Base-by-base conservation (phyloP, 2,113 vertebrate species). In the Tursiops truncatus region DNA sequence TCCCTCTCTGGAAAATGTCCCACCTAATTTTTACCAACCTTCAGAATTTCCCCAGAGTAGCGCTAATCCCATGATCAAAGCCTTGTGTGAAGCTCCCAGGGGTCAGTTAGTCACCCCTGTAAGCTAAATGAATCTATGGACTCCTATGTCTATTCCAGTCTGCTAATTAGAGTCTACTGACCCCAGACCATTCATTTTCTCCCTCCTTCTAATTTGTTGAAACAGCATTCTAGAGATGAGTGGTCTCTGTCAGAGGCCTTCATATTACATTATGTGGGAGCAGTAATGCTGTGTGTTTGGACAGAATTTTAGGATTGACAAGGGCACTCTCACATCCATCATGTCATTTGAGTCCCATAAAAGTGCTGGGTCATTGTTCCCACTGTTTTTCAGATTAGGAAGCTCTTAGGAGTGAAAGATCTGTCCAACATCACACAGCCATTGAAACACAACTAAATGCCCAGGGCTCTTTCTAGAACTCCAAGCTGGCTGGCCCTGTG, bases 181-280 rank as follows among this genome's bases (percentile, higher is more conserved):
- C 77, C 82, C 65, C 71, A 83, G 82, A 65, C 8, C 77, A 95
- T 94, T 94, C 60, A 68, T 92, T 95, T 93, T 71, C 70, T 93
- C 47, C 50, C 60, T 85, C 60, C 9, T 36, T 36, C 36, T 93
- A 94, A 83, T 95, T 89, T 91, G 62, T 80, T 77, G 71, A 93
- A 93, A 82, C 63, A 76, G 68, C 38, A 83, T 82, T 91, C 62
- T 41, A 93, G 80, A 94, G 82, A 88, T 76, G 92, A 96, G 91
- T 73, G 71, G 41, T 36, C 67, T 87, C 95, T 58, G 60, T 53
- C 88, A 47, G 56, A 47, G 17, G 18, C 38, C 84, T 92, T 91
- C n/a, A 6, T 89, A 28, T 68, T 88, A 73, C 20, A 20, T 85
- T 76, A 12, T 68, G 47, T 89, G 56, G 89, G 44, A 86, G 41